These are phyloP conservation scores for Oryzias dopingdopingensis DNA, from an alignment of 2,797 vertebrate species.

Conservation along the genomic window DNA sequence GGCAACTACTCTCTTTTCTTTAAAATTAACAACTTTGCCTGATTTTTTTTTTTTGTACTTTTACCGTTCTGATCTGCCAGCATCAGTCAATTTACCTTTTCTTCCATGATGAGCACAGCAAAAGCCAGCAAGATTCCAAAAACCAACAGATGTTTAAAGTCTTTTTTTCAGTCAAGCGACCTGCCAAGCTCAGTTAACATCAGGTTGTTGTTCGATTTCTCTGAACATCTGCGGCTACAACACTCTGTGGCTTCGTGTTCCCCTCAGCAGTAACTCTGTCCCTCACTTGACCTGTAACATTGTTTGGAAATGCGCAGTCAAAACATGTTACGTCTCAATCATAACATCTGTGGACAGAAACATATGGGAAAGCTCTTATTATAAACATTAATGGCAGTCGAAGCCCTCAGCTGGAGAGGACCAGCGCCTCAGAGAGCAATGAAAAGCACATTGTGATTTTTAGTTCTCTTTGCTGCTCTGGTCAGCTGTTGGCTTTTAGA, in stretches of 20 bases:
- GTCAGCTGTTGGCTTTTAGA: constrained; percentile 69
- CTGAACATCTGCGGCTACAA: constrained; percentile 40
- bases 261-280: constrained; percentile 43
- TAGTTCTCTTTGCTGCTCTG: constrained; percentile 49
- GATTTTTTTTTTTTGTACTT: too few relatives aligned
- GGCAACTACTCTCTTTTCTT: too few relatives aligned
- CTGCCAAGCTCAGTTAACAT: constrained; percentile 43
- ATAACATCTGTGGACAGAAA: constrained; percentile 71
- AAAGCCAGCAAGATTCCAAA: not conserved
- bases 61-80: not conserved
- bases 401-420: constrained; percentile 56
- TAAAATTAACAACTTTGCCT: too few relatives aligned
- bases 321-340: constrained; percentile 73
- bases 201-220: constrained; percentile 42
- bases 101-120: not conserved
- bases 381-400: constrained; percentile 63
- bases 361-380: constrained; percentile 72
- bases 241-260: constrained; percentile 12
- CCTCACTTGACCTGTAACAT: constrained; percentile 60
- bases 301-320: constrained; percentile 69
- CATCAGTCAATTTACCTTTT: not conserved
- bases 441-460: constrained; percentile 66
- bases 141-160: not conserved
- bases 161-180: constrained; percentile 12
- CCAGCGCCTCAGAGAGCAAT: constrained; percentile 58